Percentiles rank a stretch among this genome's conserved stretches.
Conservation (phyloP, 2,888 invertebrate species). For the Leucania comma region DNA sequence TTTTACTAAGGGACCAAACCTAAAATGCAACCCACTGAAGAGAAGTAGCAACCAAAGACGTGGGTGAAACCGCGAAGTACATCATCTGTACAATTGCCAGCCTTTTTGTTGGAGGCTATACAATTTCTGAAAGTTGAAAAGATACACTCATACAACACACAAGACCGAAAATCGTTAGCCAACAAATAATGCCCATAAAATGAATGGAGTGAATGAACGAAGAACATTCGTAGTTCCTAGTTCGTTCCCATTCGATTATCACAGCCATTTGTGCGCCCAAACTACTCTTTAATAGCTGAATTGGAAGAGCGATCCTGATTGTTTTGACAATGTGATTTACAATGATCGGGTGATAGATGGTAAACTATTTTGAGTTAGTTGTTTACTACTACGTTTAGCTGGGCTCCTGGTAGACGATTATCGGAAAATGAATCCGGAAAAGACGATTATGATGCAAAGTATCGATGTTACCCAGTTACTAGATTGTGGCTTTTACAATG, state of each 20-base stretch:
- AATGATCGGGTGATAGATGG: slow-evolving; percentile 29
- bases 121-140: not conserved
- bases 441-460: not conserved
- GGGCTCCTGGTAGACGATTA: not conserved
- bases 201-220: slow-evolving; percentile 44
- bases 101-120: not conserved
- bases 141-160: not conserved
- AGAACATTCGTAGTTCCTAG: slow-evolving; percentile 34
- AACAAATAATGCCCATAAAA: slow-evolving; percentile 34
- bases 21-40: too few species aligned
- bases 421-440: not conserved
- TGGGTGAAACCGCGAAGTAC: too few species aligned
- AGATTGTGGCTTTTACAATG: too few species aligned
- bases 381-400: slow-evolving; percentile 33
- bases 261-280: slow-evolving; percentile 37
- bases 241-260: slow-evolving; percentile 54
- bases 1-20: too few species aligned
- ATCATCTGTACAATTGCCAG: too few species aligned
- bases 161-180: not conserved
- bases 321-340: slow-evolving; percentile 53
- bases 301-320: slow-evolving; percentile 45
- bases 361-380: slow-evolving; percentile 34
- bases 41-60: too few species aligned
- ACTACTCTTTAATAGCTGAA: slow-evolving; percentile 49
- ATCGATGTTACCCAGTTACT: too few species aligned